Evolutionary conservation across 2,797 vertebrate species (phyloP).

Genomic region (Pipistrellus kuhlii): DNA sequence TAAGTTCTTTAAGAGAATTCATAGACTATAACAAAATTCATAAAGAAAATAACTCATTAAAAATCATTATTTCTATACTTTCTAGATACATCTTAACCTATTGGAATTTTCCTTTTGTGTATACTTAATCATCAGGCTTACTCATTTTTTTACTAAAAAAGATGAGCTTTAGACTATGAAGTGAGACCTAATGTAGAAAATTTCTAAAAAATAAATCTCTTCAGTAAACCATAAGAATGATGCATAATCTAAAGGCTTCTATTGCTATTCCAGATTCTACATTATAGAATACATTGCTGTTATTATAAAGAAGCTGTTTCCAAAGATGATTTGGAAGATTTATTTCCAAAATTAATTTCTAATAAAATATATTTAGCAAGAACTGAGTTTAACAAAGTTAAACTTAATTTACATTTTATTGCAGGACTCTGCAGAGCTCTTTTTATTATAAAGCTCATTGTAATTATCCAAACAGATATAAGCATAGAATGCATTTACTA

Average conservation of each 20-base stretch:
- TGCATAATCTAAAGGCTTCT: not conserved
- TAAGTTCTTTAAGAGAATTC: conserved; percentile 32
- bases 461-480: not conserved
- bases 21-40: not conserved
- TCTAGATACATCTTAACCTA: not conserved
- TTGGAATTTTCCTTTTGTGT: conserved; percentile 22
- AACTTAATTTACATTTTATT: conserved; percentile 11
- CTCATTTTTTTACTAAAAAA: conserved; percentile 21
- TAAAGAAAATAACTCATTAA: conserved; percentile 36
- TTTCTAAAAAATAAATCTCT: conserved; percentile 30
- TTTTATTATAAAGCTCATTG: not conserved
- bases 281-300: not conserved
- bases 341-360: conserved; percentile 10
- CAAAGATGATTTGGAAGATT: not conserved
- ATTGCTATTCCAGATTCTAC: not conserved
- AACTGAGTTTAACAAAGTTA: not conserved
- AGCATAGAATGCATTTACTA: not conserved
- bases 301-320: not conserved
- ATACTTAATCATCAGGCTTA: not conserved
- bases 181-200: not conserved
- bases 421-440: not conserved
- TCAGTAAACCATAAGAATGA: not conserved
- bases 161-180: not conserved
- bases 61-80: not conserved
- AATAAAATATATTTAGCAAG: not conserved